Evolutionary conservation across 1,140 invertebrate species (phyloP).

Genomic region (Dendrolimus kikuchii): DNA sequence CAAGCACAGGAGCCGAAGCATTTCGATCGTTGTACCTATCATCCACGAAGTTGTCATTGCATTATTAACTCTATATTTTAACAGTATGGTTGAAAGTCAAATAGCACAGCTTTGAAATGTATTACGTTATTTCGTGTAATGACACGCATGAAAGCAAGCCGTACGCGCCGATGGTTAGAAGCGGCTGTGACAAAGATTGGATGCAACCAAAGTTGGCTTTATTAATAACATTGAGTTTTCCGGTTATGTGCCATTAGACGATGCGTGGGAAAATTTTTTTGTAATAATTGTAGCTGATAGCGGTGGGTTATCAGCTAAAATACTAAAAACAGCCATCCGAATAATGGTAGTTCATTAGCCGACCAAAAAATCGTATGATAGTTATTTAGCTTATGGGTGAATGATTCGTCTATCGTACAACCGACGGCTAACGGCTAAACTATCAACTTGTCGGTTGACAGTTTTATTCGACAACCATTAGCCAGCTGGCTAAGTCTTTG

Average conservation of each 20-base stretch:
- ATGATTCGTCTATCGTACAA: too few relatives aligned
- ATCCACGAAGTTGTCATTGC: conserved; percentile 1
- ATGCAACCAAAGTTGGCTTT: conserved; percentile 44
- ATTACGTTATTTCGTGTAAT: conserved; percentile 37
- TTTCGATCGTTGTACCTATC: conserved; percentile 13
- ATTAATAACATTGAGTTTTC: conserved; percentile 59
- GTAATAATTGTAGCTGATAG: conserved; percentile 18
- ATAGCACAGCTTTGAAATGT: neutral
- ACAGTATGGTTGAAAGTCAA: neutral
- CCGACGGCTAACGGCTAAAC: too few relatives aligned
- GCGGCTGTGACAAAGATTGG: conserved; percentile 63
- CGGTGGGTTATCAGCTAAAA: neutral
- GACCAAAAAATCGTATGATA: too few relatives aligned
- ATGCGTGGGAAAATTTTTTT: conserved; percentile 11
- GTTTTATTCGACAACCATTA: too few relatives aligned
- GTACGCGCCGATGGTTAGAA: conserved; percentile 49
- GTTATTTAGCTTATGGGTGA: too few relatives aligned
- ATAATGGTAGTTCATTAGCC: too few relatives aligned
- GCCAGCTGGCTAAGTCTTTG: too few relatives aligned
- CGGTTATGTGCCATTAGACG: conserved; percentile 25
- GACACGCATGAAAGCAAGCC: conserved; percentile 40
- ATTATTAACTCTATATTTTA: conserved; percentile 17
- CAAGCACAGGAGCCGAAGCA: conserved; percentile 53
- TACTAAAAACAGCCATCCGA: too few relatives aligned
- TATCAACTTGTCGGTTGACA: too few relatives aligned